Evolutionary conservation across 2,797 vertebrate genomes (phyloP), one percentile per base, ranked within the genome.

Genomic region (Anguilla pacifica): DNA sequence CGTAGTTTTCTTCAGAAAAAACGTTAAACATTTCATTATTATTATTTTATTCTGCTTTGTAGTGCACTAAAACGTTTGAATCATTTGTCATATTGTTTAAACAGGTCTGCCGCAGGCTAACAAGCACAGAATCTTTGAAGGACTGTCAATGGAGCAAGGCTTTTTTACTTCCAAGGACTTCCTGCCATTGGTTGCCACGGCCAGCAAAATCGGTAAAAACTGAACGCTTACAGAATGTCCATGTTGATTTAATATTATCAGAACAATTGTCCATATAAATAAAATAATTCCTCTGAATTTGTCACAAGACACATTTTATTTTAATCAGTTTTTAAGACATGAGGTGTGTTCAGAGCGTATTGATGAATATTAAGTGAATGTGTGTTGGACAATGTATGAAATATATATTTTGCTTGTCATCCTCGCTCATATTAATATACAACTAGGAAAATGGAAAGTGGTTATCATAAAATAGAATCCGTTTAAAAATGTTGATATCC

Each of bases 121-220:
- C 88, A 96, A 94, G 94, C 96, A 97, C 89, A 55, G 84, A 67
- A 95, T 98, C 89, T 99, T 99, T 91, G 90, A 97, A 91, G 96
- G 93, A 90, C 92, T 99, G 90, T 96, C 91, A 22, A 92, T 92
- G 87, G 95, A 97, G 84, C 96, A 98, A 88, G 98, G 98, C 9
- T 99, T 99, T 94, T 98, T 97, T 89, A 98, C 98, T 5, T 99
- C 98, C 39, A 99, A 99, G 95, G 98, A 98, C 92, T 99, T 99
- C 89, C 93, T 99, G 84, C 97, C 98, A 77, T 94, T 97, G 88
- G 97, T 99, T 89, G 96, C 98, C 83, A 95, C 96, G 94, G 96
- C 97, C 93, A 99, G 98, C 94, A 99, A 99, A 95, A 93, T 95
- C 97, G 98, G 98, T 98, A 91, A 61, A 84, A 77, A 61, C 46